phyloP scores from a whole-genome alignment of 2,888 invertebrate genomes.

The Ectropis crepuscularia region DNA sequence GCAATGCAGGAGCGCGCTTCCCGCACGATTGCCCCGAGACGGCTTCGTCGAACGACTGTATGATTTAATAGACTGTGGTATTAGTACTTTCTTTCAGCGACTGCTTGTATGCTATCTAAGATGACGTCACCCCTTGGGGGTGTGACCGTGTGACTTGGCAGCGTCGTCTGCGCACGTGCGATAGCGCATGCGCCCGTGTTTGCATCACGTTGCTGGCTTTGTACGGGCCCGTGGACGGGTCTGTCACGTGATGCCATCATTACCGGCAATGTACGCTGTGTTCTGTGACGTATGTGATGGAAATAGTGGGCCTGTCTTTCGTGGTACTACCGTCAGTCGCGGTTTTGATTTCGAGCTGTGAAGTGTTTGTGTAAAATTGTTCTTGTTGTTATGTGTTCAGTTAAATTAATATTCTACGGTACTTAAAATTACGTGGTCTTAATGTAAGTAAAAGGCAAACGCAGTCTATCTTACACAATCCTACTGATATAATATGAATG shows the following conservation, averaged over 20 bases:
- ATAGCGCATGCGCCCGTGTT: slow-evolving; percentile 35
- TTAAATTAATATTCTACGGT: background rate
- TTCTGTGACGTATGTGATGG: slow-evolving; percentile 4
- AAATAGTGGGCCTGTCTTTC: slow-evolving; percentile 4
- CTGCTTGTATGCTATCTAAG: too few relatives aligned
- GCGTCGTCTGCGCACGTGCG: slow-evolving; percentile 48
- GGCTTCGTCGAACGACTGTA: too few relatives aligned
- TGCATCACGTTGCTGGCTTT: slow-evolving; percentile 37
- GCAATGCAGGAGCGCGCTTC: too few relatives aligned
- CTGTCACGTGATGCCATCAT: slow-evolving; percentile 39
- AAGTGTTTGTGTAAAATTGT: background rate
- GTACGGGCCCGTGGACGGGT: slow-evolving; percentile 29
- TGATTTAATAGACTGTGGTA: too few relatives aligned
- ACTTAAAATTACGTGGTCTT: background rate
- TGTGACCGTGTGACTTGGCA: slow-evolving; percentile 57
- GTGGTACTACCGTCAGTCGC: slow-evolving; percentile 7
- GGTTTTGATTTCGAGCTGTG: slow-evolving; percentile 9
- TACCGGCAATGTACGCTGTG: slow-evolving; percentile 23
- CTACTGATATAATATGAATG: too few relatives aligned
- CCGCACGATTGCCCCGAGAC: too few relatives aligned
- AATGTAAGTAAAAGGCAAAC: too few relatives aligned
- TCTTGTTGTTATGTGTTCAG: background rate
- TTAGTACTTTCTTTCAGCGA: too few relatives aligned
- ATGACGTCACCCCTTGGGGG: slow-evolving; percentile 43
- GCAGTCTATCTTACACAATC: too few relatives aligned